Evolutionary conservation across 1,140 invertebrate species (phyloP), one percentile per base, ranked within the genome.

Genomic region (Pomacea maculata): DNA sequence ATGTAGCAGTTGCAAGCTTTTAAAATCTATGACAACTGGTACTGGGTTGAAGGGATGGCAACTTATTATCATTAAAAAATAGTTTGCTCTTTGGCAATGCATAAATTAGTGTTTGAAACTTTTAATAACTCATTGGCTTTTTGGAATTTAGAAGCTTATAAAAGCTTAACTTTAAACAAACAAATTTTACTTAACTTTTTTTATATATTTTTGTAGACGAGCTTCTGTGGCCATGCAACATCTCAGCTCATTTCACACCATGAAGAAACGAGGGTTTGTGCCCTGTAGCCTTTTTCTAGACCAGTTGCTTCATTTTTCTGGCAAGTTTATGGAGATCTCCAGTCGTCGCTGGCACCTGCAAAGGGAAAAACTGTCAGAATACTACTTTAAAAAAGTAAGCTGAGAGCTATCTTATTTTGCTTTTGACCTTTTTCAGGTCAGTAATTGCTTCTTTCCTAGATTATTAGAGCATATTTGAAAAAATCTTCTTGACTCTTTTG

Each of bases 241-340:
- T 15, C 90, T 98, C 25, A 89, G 73, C 74, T 93, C 94, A 54
- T 94, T 97, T 78, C 95, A 97, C 88, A 88, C 91, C 21, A 94
- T 97, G 92, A 94, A 96, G 89, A 95, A 95, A 80, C 93, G 94
- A 77, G 93, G 95, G 81, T 95, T 95, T 0, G 94, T 95, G 0
- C 95, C 95, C 14, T 94, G 94, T 84, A 96, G 95, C 89, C 91
- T 98, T 7, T 97, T 96, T 90, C 92, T 98, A 70, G 95, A 97
- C 89, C 95, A 95, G 86, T 93, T 97, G 70, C 91, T 89, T 52
- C 85, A 88, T 76, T 83, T 86, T 68, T 87, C 86, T 15, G 85
- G 85, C 11, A 86, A 85, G 52, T 80, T 84, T 67, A 79, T 74
- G 5, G 83, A 84, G 57, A 80, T 80, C 15, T 83, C 85, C 63